phyloP scores from a whole-genome alignment of 2,888 invertebrate genomes.

The Metellina segmentata region DNA sequence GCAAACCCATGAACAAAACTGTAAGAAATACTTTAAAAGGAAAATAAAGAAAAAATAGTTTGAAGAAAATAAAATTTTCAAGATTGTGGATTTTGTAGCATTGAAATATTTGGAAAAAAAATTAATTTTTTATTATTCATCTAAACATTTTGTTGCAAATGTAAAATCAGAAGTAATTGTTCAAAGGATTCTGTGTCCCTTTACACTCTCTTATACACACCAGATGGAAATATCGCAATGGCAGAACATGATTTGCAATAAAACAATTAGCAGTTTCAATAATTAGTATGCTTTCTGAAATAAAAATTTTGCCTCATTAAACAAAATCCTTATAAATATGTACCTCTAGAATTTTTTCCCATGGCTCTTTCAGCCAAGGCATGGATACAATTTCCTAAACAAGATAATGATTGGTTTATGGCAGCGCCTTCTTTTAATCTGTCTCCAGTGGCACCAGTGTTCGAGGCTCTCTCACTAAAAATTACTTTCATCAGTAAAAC shows the following conservation, averaged over 20 bases:
- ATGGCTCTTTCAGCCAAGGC: constrained; percentile 81
- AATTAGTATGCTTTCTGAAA: background rate
- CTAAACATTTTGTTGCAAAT: too few species aligned
- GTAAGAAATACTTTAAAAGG: too few species aligned
- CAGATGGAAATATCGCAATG: too few species aligned
- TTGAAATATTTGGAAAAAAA: too few species aligned
- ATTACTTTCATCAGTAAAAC: background rate
- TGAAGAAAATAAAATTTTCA: too few species aligned
- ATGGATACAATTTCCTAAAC: constrained; percentile 83
- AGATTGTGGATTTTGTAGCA: too few species aligned
- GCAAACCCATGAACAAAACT: too few species aligned
- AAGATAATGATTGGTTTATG: constrained; percentile 83
- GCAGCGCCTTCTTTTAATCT: constrained; percentile 84
- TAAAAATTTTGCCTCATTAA: background rate
- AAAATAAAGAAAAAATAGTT: too few species aligned
- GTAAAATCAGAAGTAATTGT: too few species aligned
- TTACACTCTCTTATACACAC: too few species aligned
- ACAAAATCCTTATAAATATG: background rate
- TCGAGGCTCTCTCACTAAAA: constrained; percentile 83
- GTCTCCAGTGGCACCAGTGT: constrained; percentile 83
- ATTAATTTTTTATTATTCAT: too few species aligned
- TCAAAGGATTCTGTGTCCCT: too few species aligned
- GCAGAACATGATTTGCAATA: background rate
- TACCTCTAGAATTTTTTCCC: constrained; percentile 79
- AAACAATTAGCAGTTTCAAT: background rate